These are phyloP conservation scores for Magallana gigas DNA, from an alignment of 1,140 invertebrate genomes.

Conservation along the genomic window DNA sequence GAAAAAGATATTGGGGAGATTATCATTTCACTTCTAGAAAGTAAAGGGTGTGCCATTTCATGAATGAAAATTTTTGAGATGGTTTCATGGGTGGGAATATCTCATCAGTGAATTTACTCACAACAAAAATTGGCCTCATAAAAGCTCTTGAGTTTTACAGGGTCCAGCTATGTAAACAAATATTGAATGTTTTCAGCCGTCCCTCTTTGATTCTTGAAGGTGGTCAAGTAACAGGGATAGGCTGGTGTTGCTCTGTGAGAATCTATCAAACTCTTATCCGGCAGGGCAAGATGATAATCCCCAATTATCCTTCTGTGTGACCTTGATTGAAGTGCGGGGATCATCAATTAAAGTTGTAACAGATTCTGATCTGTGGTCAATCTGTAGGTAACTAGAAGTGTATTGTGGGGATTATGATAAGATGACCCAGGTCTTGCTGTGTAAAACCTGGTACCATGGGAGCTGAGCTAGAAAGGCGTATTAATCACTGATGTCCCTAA, in stretches of 20 bases:
- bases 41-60: neutral
- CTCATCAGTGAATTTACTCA: neutral
- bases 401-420: conserved; percentile 7
- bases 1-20: no score
- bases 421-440: neutral
- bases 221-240: neutral
- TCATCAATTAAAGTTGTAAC: neutral
- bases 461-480: no score
- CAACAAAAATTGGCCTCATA: neutral
- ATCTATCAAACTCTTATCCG: conserved; percentile 10
- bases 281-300: conserved; percentile 7
- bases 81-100: conserved; percentile 16
- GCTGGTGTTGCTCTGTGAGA: conserved; percentile 14
- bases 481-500: no score
- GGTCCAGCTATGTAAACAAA: conserved; percentile 23
- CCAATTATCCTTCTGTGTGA: neutral
- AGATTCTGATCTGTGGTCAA: conserved; percentile 17
- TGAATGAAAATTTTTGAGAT: conserved; percentile 11
- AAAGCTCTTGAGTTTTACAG: neutral
- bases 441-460: neutral
- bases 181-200: neutral
- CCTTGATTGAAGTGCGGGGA: conserved; percentile 13
- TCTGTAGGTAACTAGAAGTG: conserved; percentile 21
- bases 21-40: no score
- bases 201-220: neutral